These are phyloP conservation scores for Cantharis flavilabris DNA, from an alignment of 2,888 invertebrate genomes.

Conservation along the genomic window DNA sequence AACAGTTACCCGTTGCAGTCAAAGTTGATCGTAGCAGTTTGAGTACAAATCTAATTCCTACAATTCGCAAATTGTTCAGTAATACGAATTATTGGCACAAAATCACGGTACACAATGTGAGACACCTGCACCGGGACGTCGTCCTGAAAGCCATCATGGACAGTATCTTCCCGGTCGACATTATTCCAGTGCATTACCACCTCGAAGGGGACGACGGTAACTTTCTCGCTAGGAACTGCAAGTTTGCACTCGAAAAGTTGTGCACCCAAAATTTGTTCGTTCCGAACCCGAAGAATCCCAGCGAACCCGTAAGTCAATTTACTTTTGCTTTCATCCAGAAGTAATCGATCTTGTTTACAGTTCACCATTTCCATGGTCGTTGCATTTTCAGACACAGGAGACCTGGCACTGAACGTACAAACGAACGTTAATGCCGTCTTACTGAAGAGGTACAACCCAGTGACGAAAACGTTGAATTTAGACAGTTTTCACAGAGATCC, in stretches of 20 bases:
- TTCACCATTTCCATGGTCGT: constrained; percentile 52
- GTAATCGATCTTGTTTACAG: constrained; percentile 33
- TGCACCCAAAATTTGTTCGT: constrained; percentile 56
- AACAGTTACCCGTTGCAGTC: background rate
- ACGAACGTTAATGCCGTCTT: constrained; percentile 53
- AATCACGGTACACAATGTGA: constrained; percentile 16
- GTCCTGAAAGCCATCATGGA: constrained; percentile 55
- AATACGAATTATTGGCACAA: constrained; percentile 14
- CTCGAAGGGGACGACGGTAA: constrained; percentile 47
- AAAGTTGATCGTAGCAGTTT: background rate
- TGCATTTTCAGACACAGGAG: constrained; percentile 54
- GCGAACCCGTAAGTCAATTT: constrained; percentile 38
- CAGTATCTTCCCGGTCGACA: constrained; percentile 56
- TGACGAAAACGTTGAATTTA: constrained; percentile 50
- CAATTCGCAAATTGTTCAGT: constrained; percentile 1
- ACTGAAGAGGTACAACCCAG: constrained; percentile 48
- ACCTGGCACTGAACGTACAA: constrained; percentile 57
- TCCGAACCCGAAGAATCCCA: constrained; percentile 40
- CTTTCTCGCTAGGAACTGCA: constrained; percentile 59
- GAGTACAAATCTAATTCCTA: background rate
- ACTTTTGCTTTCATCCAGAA: background rate
- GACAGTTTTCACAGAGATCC: constrained; percentile 56
- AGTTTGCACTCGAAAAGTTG: constrained; percentile 56
- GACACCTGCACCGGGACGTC: constrained; percentile 47
- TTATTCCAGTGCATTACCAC: constrained; percentile 58